These are phyloP conservation scores for Oreonectes daqikongensis DNA, from an alignment of 2,797 vertebrate species.

Conservation along the genomic window DNA sequence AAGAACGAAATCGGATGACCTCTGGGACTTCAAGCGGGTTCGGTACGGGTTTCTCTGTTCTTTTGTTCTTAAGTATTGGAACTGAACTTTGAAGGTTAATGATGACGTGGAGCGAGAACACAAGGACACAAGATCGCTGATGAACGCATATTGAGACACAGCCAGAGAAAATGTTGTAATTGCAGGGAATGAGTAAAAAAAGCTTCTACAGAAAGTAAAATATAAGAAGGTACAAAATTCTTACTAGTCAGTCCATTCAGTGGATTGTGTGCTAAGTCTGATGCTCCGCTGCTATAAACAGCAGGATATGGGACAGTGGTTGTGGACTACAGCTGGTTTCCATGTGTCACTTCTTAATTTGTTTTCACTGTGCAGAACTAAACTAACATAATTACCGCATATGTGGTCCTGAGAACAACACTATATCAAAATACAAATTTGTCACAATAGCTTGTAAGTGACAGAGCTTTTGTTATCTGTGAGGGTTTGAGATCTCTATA, in stretches of 20 bases:
- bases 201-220: no score
- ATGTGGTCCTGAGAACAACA: constrained; percentile 54
- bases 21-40: no score
- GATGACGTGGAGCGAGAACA: no score
- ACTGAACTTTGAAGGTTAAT: no score
- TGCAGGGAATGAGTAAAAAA: no score
- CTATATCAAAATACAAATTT: constrained; percentile 58
- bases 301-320: constrained; percentile 75
- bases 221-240: not conserved
- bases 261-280: constrained; percentile 4
- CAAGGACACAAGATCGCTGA: no score
- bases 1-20: no score
- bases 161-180: no score
- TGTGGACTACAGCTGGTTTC: constrained; percentile 66
- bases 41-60: no score
- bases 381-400: constrained; percentile 65
- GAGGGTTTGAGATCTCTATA: not conserved
- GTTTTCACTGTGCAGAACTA: constrained; percentile 65
- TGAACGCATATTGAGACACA: no score
- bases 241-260: not conserved
- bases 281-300: constrained; percentile 44
- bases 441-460: constrained; percentile 49
- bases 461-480: not conserved
- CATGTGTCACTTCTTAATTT: constrained; percentile 71
- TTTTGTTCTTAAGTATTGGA: no score